Evolutionary conservation across 1,140 invertebrate species (phyloP).

Genomic region (Acromyrmex charruanus): DNA sequence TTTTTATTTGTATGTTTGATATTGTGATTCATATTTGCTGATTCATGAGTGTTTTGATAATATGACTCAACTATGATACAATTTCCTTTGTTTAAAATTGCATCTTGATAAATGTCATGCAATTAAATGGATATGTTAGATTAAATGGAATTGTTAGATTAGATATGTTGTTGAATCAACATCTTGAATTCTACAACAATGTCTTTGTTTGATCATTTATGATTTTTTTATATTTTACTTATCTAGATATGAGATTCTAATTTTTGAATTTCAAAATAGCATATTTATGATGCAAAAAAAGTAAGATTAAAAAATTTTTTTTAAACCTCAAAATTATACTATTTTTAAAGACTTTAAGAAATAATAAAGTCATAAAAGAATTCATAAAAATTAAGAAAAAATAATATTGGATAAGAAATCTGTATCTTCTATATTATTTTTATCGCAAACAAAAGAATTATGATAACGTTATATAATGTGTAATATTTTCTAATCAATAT

Average conservation of each 20-base stretch:
- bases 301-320: not conserved
- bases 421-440: not conserved
- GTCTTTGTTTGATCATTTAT: not conserved
- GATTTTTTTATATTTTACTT: not conserved
- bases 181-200: not conserved
- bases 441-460: not conserved
- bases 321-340: not conserved
- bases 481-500: not conserved
- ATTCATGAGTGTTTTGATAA: not conserved
- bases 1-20: not conserved
- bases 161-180: not conserved
- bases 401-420: not conserved
- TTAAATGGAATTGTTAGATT: too few relatives aligned
- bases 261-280: not conserved
- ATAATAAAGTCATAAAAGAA: not conserved
- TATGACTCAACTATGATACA: not conserved
- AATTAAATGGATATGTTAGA: not conserved
- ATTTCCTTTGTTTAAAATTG: not conserved
- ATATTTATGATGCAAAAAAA: too few relatives aligned
- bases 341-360: not conserved
- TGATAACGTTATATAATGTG: not conserved
- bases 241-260: not conserved
- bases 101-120: not conserved
- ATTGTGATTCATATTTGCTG: too few relatives aligned
- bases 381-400: conserved; percentile 13